Percentiles rank a stretch among this genome's conserved stretches.
phyloP scores from a whole-genome alignment of 2,797 vertebrate species.

The Megaceryle alcyon region DNA sequence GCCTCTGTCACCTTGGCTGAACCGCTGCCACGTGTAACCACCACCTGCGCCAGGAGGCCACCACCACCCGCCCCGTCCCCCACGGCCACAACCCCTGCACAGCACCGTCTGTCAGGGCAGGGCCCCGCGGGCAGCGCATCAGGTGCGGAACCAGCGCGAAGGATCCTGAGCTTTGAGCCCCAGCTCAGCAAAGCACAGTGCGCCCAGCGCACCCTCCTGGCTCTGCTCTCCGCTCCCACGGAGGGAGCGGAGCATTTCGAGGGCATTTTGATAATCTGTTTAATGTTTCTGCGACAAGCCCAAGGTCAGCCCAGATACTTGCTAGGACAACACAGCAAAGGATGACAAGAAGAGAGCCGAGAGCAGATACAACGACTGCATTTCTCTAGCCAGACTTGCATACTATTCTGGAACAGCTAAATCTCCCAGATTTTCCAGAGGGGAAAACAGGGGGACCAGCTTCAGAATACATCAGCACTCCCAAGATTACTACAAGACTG shows the following conservation, averaged over 20 bases:
- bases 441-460: background rate
- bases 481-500: background rate
- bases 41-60: background rate
- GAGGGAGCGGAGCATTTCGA: background rate
- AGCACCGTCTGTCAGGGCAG: background rate
- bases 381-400: background rate
- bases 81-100: rapidly evolving
- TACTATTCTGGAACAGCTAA: background rate
- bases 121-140: too few species aligned
- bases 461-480: background rate
- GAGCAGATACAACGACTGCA: rapidly evolving
- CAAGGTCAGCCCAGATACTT: background rate
- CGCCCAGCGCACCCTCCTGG: rapidly evolving
- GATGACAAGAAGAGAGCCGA: background rate
- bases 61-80: background rate
- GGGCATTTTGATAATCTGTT: background rate
- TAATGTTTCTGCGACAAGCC: rapidly evolving
- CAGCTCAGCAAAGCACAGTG: background rate
- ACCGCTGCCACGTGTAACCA: rapidly evolving
- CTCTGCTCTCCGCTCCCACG: background rate
- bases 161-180: too few species aligned
- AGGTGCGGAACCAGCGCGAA: rapidly evolving
- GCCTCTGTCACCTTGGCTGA: background rate
- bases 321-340: background rate
- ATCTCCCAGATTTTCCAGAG: background rate